Evolutionary conservation across 2,888 invertebrate species (phyloP).

Genomic region (Trachelus stipa): DNA sequence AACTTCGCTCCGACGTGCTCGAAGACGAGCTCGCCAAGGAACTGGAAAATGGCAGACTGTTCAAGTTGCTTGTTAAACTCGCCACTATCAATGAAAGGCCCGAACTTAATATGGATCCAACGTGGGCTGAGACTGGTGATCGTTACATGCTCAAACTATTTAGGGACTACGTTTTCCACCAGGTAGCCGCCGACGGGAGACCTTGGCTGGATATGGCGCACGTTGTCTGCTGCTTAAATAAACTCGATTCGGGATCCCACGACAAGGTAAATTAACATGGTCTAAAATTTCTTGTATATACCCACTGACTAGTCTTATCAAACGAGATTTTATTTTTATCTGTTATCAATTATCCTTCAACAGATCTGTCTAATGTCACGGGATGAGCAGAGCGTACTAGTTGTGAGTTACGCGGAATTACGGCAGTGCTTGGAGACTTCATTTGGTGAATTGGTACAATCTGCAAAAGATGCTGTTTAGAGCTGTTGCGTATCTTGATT

Average conservation of each 20-base stretch:
- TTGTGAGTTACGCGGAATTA: constrained; percentile 95
- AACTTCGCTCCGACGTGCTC: constrained; percentile 87
- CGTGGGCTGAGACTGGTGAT: constrained; percentile 99
- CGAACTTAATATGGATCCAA: constrained; percentile 92
- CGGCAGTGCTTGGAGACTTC: constrained; percentile 95
- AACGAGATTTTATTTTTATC: constrained; percentile 6
- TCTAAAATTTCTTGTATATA: not conserved
- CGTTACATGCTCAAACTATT: constrained; percentile 98
- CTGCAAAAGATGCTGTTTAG: constrained; percentile 63
- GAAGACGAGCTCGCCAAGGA: constrained; percentile 94
- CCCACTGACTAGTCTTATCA: constrained; percentile 4
- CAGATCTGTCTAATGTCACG: constrained; percentile 95
- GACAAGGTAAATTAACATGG: constrained; percentile 74
- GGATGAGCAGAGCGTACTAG: constrained; percentile 95
- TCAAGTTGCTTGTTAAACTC: constrained; percentile 90
- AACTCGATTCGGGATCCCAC: constrained; percentile 84
- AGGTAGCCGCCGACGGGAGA: constrained; percentile 89
- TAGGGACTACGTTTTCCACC: constrained; percentile 97
- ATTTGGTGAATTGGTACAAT: constrained; percentile 83
- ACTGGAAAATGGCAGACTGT: constrained; percentile 93
- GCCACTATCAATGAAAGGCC: constrained; percentile 96
- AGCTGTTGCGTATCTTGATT: constrained; percentile 33
- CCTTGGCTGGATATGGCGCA: constrained; percentile 98
- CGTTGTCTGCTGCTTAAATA: constrained; percentile 92
- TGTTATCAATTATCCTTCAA: constrained; percentile 9